A percentile compares a stretch with the other conserved stretches of the same genome.
phyloP scores from a whole-genome alignment of 1,140 invertebrate species.

The Drosophila pruinosa region DNA sequence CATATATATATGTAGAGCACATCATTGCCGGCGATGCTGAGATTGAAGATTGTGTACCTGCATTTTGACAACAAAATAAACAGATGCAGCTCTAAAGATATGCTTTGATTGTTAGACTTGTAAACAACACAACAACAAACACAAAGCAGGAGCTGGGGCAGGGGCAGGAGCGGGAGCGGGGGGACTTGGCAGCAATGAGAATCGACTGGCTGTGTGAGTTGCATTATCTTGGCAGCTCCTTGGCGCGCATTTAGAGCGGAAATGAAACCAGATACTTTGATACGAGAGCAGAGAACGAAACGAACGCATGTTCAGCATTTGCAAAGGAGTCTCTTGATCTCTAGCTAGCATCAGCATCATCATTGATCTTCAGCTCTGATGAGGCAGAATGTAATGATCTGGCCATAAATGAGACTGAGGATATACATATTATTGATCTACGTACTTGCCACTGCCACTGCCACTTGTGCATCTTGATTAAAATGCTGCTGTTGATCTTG shows the following conservation, averaged over 20 bases:
- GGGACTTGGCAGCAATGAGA: neutral
- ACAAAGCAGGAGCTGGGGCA: slow-evolving; percentile 32
- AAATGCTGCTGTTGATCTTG: slow-evolving; percentile 38
- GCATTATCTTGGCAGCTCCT: slow-evolving; percentile 71
- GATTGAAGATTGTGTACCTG: slow-evolving; percentile 53
- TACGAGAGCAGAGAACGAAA: slow-evolving; percentile 21
- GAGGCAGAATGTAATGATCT: slow-evolving; percentile 36
- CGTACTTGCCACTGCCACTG: slow-evolving; percentile 17
- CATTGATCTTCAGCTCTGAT: slow-evolving; percentile 39
- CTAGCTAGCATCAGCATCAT: slow-evolving; percentile 2
- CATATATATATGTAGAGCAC: slow-evolving; percentile 28
- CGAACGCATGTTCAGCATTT: slow-evolving; percentile 37
- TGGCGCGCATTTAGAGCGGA: slow-evolving; percentile 61
- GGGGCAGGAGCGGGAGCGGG: neutral
- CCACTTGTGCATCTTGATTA: slow-evolving; percentile 35
- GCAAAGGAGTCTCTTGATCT: slow-evolving; percentile 14
- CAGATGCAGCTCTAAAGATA: slow-evolving; percentile 64
- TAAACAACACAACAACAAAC: slow-evolving; percentile 69
- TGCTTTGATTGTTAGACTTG: slow-evolving; percentile 78
- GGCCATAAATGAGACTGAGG: slow-evolving; percentile 36
- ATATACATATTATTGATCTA: slow-evolving; percentile 42
- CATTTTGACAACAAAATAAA: slow-evolving; percentile 80
- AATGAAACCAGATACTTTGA: slow-evolving; percentile 82
- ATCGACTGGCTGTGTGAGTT: slow-evolving; percentile 24
- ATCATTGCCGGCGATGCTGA: neutral